Evolutionary conservation across 1,140 invertebrate genomes (phyloP), one percentile per base, ranked within the genome.

Genomic region (Aphaenogaster floridana): DNA sequence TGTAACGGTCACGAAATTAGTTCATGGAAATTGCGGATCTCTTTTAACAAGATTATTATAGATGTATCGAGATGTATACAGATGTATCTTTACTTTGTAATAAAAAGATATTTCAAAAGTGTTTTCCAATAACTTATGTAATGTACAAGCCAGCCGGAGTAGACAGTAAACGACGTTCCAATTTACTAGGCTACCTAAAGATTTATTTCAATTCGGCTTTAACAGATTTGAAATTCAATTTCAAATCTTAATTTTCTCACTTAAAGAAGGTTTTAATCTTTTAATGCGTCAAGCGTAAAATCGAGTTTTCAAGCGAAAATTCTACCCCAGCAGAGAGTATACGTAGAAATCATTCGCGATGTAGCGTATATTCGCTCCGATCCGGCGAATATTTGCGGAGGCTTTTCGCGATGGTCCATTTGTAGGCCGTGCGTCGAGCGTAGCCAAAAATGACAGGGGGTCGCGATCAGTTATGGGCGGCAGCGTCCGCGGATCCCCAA

Each of bases 401-500:
- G 39, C n/a, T 68, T 80, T 68, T 17, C 74, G 39, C 52, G 77
- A 45, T 74, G 69, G 69, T 74, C 34, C 69, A 74, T 83, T 84
- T 76, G 80, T 74, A 50, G 54, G 54, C 61, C 13, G 61, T 4
- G 45, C 52, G 11, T 28, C 76, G 78, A 45, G 66, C 3, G 64
- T 39, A n/a, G 17, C 45, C 42, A 63, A 84, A 84, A 84, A 74
- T 39, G 80, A 76, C 52, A 50, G 48, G 34, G 59, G 11, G 39
- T 6, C 52, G 54, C 6, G 54, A 84, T 84, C 69, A 84, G 69
- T 84, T 84, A 84, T 76, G 80, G 69, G 9, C 54, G 80, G 34
- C 69, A 39, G 54, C 80, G 69, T 61, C 48, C 80, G 80, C 42
- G 80, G 69, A 76, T 84, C 69, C 52, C 69, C 69, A 84, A 84